phyloP scores from a whole-genome alignment of 2,888 invertebrate species.

The Bibio marci region DNA sequence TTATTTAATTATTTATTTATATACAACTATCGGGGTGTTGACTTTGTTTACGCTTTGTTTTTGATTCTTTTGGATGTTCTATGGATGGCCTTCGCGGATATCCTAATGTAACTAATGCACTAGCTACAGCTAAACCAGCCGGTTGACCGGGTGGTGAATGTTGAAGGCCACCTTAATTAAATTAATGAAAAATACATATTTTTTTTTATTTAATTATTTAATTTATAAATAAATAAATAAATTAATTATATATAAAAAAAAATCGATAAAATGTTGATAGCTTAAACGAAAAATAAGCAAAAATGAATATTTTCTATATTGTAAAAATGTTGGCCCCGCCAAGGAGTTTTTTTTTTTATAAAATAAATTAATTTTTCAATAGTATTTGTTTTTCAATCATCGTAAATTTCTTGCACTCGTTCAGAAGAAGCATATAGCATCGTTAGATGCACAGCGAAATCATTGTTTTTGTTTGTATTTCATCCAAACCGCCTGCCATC shows the following conservation, averaged over 20 bases:
- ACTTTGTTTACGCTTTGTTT: conserved; percentile 37
- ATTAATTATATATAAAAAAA: neutral
- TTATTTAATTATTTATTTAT: neutral
- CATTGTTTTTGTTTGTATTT: too few relatives aligned
- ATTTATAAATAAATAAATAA: neutral
- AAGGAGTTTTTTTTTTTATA: too few relatives aligned
- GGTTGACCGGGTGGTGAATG: conserved; percentile 71
- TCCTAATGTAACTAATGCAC: conserved; percentile 76
- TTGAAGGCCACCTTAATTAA: conserved; percentile 69
- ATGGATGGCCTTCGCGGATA: conserved; percentile 58
- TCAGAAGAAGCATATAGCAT: too few relatives aligned
- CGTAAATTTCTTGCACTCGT: too few relatives aligned
- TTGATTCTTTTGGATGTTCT: conserved; percentile 35
- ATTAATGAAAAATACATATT: neutral
- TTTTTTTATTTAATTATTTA: neutral
- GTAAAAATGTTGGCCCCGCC: too few relatives aligned
- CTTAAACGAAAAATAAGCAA: too few relatives aligned
- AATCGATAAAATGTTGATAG: too few relatives aligned
- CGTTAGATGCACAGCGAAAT: too few relatives aligned
- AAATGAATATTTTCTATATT: too few relatives aligned
- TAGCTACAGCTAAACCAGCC: conserved; percentile 72
- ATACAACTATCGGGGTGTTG: conserved; percentile 40
- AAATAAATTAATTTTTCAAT: too few relatives aligned
- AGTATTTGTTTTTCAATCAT: too few relatives aligned
- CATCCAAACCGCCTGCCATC: too few relatives aligned